Base-by-base conservation (phyloP, 2,113 vertebrate genomes). In the Dicaeum eximium region DNA sequence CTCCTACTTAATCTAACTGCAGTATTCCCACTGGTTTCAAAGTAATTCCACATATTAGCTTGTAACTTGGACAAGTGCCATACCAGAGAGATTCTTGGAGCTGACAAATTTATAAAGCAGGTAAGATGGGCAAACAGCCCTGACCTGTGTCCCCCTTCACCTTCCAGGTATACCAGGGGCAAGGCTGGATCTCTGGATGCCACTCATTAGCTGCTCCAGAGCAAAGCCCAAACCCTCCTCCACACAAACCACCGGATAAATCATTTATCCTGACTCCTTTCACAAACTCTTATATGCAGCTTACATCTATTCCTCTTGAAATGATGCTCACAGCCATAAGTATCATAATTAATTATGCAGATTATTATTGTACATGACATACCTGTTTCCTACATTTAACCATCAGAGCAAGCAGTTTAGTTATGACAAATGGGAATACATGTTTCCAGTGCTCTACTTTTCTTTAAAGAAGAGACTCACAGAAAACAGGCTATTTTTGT, bases 71-170 rank as follows among this genome's bases (percentile, higher is more conserved):
- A 88, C 65, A 65, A 71, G n/a, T 79, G 94, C 86, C 93, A 91
- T 8, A 15, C 15, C 42, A 75, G 48, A 75, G 69, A 0, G 4
- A 48, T 84, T 81, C 86, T 88, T 42, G 69, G 73, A 92, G 86
- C 70, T 89, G 86, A 87, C 73, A 91, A 92, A 95, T 95, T 88
- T 94, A 90, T 64, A 84, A 86, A 88, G 2, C 75, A 79, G 75
- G 92, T 86, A 35, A 92, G 92, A 71, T 0, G 7, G 65, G 53
- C 65, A 80, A 86, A 78, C 25, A 71, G 75, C 56, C 60, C 71
- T 86, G 79, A 90, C 81, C 67, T 47, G 42, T 16, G 35, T 8
- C 65, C 69, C 31, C 57, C 50, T 60, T 50, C 5, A 3, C 66
- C 56, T 80, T 54, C n/a, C 67, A 92, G 50, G 58, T 14, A 21